A percentile compares a stretch with the other conserved stretches of the same genome.
Conservation (phyloP, 1,140 invertebrate species). For the Caenorhabditis remanei region DNA sequence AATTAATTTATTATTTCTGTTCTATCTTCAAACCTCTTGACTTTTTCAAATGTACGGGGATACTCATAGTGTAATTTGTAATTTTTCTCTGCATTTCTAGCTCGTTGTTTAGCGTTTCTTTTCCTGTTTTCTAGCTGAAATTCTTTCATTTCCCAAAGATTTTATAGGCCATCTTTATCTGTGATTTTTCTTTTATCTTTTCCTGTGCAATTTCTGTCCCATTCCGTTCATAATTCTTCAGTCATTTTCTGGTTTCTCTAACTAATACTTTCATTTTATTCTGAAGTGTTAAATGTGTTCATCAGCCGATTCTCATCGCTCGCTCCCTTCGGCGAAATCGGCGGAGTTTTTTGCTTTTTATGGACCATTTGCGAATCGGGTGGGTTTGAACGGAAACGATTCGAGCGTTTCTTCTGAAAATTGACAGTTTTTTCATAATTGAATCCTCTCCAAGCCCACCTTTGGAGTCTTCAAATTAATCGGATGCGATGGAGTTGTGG, state of each 20-base stretch:
- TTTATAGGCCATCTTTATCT: not conserved
- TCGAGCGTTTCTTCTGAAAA: not conserved
- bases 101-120: not conserved
- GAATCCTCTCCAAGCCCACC: not conserved
- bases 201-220: not conserved
- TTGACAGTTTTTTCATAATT: not conserved
- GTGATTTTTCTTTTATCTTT: not conserved
- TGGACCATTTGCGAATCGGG: not conserved
- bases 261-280: not conserved
- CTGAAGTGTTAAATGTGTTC: conserved; percentile 37
- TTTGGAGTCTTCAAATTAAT: conserved; percentile 21
- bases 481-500: conserved; percentile 21
- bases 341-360: not conserved
- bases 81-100: not conserved
- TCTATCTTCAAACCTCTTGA: not conserved
- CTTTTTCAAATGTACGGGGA: not conserved
- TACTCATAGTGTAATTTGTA: not conserved
- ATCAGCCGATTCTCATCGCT: conserved; percentile 2
- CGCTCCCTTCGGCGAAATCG: not conserved
- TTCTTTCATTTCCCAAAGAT: not conserved
- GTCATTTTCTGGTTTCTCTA: no score
- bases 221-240: not conserved
- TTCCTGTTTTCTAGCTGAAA: no score
- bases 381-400: not conserved
- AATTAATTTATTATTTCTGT: not conserved